phyloP scores from a whole-genome alignment of 64 coral and sea anemone genomes.

The Pachyseris speciosa region DNA sequence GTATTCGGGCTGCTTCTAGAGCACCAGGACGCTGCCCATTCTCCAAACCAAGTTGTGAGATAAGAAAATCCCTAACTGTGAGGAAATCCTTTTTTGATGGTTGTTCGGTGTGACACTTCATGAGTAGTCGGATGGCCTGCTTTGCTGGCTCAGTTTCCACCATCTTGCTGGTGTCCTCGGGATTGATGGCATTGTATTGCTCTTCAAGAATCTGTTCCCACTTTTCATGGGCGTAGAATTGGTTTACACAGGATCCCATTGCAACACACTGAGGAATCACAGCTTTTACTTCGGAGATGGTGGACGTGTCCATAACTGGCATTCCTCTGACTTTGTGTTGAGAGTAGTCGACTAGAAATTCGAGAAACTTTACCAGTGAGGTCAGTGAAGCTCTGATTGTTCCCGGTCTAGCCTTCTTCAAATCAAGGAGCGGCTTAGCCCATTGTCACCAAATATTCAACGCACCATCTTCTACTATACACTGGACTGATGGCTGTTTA shows the following conservation, averaged over 20 bases:
- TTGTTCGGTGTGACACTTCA: not conserved
- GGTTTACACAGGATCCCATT: not conserved
- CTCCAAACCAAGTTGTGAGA: not conserved
- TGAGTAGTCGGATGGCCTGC: not conserved
- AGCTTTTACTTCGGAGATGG: not conserved
- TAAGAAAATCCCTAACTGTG: not conserved
- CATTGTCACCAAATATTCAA: not conserved
- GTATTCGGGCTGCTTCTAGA: not conserved
- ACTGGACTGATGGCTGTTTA: not conserved
- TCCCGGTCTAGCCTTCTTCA: not conserved
- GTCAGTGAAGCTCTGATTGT: not conserved
- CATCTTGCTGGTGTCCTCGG: not conserved
- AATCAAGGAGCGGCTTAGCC: not conserved
- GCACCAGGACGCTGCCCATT: not conserved
- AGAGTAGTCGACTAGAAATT: not conserved
- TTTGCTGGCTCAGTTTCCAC: not conserved
- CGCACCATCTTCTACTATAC: not conserved
- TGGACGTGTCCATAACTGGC: too few species aligned
- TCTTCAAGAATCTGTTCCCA: conserved; percentile 5
- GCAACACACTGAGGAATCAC: not conserved
- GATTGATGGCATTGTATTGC: too few species aligned
- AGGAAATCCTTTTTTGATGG: not conserved
- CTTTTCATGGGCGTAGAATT: not conserved
- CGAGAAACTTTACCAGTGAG: not conserved
- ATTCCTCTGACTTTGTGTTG: not conserved